These are phyloP conservation scores for Amiota minor DNA, from an alignment of 2,888 invertebrate genomes.

Conservation along the genomic window DNA sequence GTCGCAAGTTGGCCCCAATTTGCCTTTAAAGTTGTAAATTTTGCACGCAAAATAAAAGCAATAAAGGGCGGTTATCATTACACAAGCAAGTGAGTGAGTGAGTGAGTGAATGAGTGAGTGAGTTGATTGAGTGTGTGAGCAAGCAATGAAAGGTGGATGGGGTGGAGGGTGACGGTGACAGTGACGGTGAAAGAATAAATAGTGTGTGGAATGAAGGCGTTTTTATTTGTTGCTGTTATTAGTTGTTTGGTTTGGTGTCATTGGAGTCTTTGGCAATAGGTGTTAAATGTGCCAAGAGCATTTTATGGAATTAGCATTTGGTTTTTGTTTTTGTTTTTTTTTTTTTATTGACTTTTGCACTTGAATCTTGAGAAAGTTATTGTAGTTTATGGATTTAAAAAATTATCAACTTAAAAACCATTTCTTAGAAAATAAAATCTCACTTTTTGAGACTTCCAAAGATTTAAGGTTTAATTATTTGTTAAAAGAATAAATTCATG, in stretches of 20 bases:
- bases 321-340: too few species aligned
- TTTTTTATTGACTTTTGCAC: too few species aligned
- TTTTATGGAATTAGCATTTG: neutral
- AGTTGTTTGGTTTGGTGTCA: neutral
- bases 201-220: constrained; percentile 43
- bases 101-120: constrained; percentile 5
- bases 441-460: too few species aligned
- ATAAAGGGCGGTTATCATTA: constrained; percentile 22
- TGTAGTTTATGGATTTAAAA: too few species aligned
- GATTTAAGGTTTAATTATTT: too few species aligned
- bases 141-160: neutral
- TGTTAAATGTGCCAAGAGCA: constrained; percentile 2
- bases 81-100: constrained; percentile 3
- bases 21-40: constrained; percentile 65
- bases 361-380: too few species aligned
- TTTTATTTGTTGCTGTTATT: neutral
- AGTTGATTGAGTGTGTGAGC: constrained; percentile 11
- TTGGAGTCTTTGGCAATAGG: neutral
- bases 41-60: constrained; percentile 47
- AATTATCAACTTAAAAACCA: too few species aligned
- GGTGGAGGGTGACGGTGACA: too few species aligned
- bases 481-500: too few species aligned
- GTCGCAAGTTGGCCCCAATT: constrained; percentile 69
- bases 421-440: too few species aligned
- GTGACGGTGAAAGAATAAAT: constrained; percentile 53